Evolutionary conservation across 2,888 invertebrate species (phyloP), one percentile per base, ranked within the genome.

Genomic region (Acleris literana): DNA sequence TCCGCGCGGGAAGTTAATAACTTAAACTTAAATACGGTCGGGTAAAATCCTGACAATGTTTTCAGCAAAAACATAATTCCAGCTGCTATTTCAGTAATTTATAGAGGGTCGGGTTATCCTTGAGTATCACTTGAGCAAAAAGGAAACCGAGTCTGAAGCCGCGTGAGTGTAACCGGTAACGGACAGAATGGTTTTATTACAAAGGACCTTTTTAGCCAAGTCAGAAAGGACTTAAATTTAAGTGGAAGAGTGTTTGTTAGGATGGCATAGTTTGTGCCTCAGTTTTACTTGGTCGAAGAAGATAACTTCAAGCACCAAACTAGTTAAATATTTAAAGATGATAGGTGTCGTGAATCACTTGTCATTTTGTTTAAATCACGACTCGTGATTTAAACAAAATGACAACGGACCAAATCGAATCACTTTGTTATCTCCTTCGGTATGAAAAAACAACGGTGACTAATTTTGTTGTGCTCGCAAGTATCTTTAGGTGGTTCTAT

Each of bases 61-160:
- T 61, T 61, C 49, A 55, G 44, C 11, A n/a, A 57, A 57, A 57
- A 20, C 20, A 44, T 54, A 48, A 64, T 43, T n/a, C 60, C 65
- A 61, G 60, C 60, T 61, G 65, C 44, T 59, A 55, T 65, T 49
- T 44, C 60, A 60, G 64, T 65, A 61, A 65, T 65, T 65, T 65
- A 65, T 65, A 51, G 60, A 65, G 65, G 63, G 65, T 65, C 60
- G 17, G 52, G 65, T 56, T 65, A 65, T 65, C 60, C 60, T 65
- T 52, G 60, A 61, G 65, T 54, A 29, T 51, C 60, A 44, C 60
- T 65, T 55, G 44, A 51, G 60, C 56, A 65, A 65, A 65, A 65
- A 65, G 60, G 60, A 56, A 43, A 29, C 60, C 33, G 49, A 29
- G 64, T 54, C 54, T 54, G 60, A 55, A 55, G 44, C 60, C 65